Base-by-base conservation (phyloP, 2,888 invertebrate species). In the Meghimatium bilineatum region DNA sequence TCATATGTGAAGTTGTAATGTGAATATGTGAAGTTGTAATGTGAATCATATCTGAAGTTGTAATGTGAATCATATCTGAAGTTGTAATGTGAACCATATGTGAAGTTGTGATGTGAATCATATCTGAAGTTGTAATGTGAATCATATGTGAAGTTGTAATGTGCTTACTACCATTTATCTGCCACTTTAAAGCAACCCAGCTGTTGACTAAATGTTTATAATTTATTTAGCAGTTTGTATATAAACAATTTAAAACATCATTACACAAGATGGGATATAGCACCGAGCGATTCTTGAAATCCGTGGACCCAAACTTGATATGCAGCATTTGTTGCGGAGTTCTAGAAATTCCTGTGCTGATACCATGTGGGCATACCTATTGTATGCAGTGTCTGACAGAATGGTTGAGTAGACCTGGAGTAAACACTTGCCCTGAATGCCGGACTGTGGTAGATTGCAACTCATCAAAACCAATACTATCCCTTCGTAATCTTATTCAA, bases 291-390 rank as follows among this genome's bases (percentile, higher is more conserved):
- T 93, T 93, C 83, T 86, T 91, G 26, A 87, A 87, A 20, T 76
- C 88, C 0, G 88, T 93, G 29, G 93, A 93, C 85, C 90, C 91
- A 10, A 93, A 93, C 86, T 87, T 93, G 52, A 79, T 93, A 23
- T 93, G 93, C 86, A 89, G 90, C 66, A 91, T 93, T 38, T 93
- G 93, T 85, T 89, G 91, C 72, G 87, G 89, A 26, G 92, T 92
- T 14, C 87, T 93, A 36, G 90, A 92, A 80, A 90, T 91, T 34
- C 90, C 92, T 1, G 92, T 92, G 77, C 86, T 92, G 60, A 93
- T 92, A 0, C 91, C 92, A 5, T 93, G 93, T 85, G 92, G 93
- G 12, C 93, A 93, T 80, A 89, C 90, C 20, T 93, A 92, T 88
- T 93, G 93, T 85, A 84, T 60, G 34, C 69, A 69, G 0, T 93